Conservation (phyloP, 2,888 invertebrate genomes). For the Troilus luridus region DNA sequence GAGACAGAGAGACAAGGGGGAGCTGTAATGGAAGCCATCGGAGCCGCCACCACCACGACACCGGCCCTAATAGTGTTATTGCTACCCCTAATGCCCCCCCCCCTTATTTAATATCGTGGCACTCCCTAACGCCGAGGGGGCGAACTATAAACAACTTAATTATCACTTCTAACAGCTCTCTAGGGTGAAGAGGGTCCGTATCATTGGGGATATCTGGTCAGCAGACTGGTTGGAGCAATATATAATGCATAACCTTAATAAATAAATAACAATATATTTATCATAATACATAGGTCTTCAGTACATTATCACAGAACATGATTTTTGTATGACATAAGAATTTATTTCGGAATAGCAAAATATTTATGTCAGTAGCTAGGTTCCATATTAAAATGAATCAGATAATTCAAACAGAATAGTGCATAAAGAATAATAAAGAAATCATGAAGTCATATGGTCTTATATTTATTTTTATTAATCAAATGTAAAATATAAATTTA, state of each 20-base stretch:
- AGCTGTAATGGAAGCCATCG: not conserved
- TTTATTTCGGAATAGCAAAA: no score
- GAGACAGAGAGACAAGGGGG: not conserved
- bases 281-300: no score
- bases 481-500: no score
- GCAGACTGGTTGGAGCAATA: not conserved
- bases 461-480: no score
- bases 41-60: not conserved
- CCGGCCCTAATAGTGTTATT: slow-evolving; percentile 34
- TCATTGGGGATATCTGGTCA: not conserved
- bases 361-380: no score
- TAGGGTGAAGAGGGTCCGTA: not conserved
- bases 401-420: no score
- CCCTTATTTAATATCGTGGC: slow-evolving; percentile 39
- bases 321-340: no score
- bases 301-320: no score
- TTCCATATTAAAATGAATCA: no score
- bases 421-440: no score
- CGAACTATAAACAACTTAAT: slow-evolving; percentile 36
- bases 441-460: no score
- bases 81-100: slow-evolving; percentile 11
- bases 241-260: not conserved
- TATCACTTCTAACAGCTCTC: slow-evolving; percentile 35
- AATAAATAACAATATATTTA: no score
- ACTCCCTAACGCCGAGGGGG: not conserved